phyloP scores from a whole-genome alignment of 2,888 invertebrate genomes.

The Hololepta plana region DNA sequence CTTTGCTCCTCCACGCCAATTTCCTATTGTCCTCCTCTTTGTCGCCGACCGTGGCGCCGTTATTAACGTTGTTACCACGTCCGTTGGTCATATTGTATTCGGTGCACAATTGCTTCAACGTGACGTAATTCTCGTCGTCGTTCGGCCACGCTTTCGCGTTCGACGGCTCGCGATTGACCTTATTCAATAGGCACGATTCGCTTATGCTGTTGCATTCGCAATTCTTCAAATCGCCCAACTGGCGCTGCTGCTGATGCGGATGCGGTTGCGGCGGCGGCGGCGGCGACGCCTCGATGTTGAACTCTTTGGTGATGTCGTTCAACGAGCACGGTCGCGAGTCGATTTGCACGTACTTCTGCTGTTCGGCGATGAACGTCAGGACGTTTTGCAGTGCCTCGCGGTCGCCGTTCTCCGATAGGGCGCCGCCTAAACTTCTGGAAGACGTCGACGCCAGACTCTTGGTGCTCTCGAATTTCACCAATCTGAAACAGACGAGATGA shows the following conservation, averaged over 20 bases:
- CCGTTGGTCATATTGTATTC: slow-evolving; percentile 21
- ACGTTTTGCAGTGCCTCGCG: slow-evolving; percentile 56
- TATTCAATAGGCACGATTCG: no score
- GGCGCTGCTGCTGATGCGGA: no score
- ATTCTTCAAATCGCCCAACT: slow-evolving; percentile 18
- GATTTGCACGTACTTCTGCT: slow-evolving; percentile 49
- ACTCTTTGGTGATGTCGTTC: slow-evolving; percentile 23
- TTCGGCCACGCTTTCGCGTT: no score
- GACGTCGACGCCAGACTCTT: slow-evolving; percentile 61
- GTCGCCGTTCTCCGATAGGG: slow-evolving; percentile 37
- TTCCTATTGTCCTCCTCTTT: neutral
- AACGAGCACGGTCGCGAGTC: slow-evolving; percentile 37
- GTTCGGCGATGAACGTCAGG: slow-evolving; percentile 56
- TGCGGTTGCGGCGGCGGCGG: slow-evolving; percentile 34
- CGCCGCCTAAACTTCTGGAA: slow-evolving; percentile 42
- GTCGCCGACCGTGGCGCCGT: slow-evolving; percentile 1
- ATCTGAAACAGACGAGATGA: no score
- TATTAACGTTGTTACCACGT: slow-evolving; percentile 11
- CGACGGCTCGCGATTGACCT: no score
- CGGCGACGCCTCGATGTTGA: slow-evolving; percentile 37
- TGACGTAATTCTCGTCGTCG: slow-evolving; percentile 25
- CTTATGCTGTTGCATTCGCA: slow-evolving; percentile 12
- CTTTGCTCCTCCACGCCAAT: neutral
- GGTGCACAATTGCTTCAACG: slow-evolving; percentile 24
- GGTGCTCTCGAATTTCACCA: slow-evolving; percentile 66